phyloP scores from a whole-genome alignment of 2,888 invertebrate species.

The Thereva unica region DNA sequence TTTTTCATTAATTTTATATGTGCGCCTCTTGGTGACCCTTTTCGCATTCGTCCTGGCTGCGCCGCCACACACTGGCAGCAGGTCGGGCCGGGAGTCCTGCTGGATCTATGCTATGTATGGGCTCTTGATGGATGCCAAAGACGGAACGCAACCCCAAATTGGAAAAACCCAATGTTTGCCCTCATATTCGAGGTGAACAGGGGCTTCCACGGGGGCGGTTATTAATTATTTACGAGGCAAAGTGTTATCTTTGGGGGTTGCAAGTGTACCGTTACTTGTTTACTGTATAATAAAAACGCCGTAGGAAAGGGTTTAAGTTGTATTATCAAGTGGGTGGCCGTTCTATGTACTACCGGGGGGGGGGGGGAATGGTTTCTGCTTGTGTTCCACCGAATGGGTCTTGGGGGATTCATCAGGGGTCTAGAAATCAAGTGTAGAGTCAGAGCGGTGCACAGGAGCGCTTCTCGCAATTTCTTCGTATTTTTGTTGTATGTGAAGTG shows the following conservation, averaged over 20 bases:
- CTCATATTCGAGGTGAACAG: constrained; percentile 19
- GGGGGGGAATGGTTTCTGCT: not conserved
- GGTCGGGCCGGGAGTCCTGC: too few species aligned
- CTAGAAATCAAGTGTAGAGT: constrained; percentile 8
- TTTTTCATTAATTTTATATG: constrained; percentile 38
- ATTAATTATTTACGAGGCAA: constrained; percentile 33
- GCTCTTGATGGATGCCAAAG: too few species aligned
- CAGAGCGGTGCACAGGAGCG: constrained; percentile 15
- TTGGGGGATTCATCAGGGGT: constrained; percentile 26
- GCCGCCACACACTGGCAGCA: too few species aligned
- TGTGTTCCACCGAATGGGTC: constrained; percentile 29
- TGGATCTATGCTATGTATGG: too few species aligned
- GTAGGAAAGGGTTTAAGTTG: constrained; percentile 13
- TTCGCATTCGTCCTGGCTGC: not conserved
- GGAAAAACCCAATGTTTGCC: constrained; percentile 32
- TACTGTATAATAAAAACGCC: constrained; percentile 16
- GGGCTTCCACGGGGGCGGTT: constrained; percentile 6
- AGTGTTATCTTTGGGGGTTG: constrained; percentile 24
- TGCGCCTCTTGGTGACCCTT: constrained; percentile 30
- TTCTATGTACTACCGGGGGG: not conserved
- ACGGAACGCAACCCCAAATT: constrained; percentile 7
- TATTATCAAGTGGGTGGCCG: not conserved
- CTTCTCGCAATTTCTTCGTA: constrained; percentile 20
- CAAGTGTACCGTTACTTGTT: constrained; percentile 27
- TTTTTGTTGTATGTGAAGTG: not conserved